phyloP scores from a whole-genome alignment of 2,113 vertebrate genomes.

The Clarias macrocephalus region DNA sequence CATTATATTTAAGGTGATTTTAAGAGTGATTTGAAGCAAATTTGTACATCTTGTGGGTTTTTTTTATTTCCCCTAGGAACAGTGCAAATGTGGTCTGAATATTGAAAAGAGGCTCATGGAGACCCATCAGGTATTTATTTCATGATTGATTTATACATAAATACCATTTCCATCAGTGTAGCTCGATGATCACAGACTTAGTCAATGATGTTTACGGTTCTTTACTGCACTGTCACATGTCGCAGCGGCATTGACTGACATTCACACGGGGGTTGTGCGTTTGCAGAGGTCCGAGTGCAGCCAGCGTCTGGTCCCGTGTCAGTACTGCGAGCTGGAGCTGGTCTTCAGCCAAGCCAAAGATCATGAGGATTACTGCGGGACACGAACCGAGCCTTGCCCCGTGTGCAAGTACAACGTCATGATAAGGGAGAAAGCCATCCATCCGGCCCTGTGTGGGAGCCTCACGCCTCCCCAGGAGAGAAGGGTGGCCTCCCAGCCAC shows the following conservation, averaged over 20 bases:
- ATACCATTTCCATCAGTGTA: not conserved
- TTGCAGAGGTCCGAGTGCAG: slow-evolving; percentile 80
- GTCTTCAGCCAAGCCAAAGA: slow-evolving; percentile 80
- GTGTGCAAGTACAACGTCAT: slow-evolving; percentile 83
- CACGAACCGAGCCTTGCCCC: slow-evolving; percentile 84
- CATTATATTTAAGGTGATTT: not conserved
- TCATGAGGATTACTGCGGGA: slow-evolving; percentile 90
- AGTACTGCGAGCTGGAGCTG: slow-evolving; percentile 89
- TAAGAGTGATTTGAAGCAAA: too few relatives aligned
- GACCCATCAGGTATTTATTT: slow-evolving; percentile 82
- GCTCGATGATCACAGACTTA: not conserved
- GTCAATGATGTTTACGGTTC: not conserved
- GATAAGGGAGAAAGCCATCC: slow-evolving; percentile 80
- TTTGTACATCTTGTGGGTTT: not conserved
- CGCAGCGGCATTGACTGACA: not conserved
- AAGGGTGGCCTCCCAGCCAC: slow-evolving; percentile 56
- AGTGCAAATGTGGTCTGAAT: slow-evolving; percentile 89
- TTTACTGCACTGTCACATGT: not conserved
- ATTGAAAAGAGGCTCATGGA: slow-evolving; percentile 83
- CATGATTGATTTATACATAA: not conserved
- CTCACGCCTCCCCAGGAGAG: slow-evolving; percentile 67
- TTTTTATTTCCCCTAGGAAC: slow-evolving; percentile 71
- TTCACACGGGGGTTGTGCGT: not conserved
- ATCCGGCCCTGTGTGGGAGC: slow-evolving; percentile 79
- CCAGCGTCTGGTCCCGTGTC: slow-evolving; percentile 82